These are phyloP conservation scores for Lysandra coridon DNA, from an alignment of 2,888 invertebrate species.

Conservation along the genomic window DNA sequence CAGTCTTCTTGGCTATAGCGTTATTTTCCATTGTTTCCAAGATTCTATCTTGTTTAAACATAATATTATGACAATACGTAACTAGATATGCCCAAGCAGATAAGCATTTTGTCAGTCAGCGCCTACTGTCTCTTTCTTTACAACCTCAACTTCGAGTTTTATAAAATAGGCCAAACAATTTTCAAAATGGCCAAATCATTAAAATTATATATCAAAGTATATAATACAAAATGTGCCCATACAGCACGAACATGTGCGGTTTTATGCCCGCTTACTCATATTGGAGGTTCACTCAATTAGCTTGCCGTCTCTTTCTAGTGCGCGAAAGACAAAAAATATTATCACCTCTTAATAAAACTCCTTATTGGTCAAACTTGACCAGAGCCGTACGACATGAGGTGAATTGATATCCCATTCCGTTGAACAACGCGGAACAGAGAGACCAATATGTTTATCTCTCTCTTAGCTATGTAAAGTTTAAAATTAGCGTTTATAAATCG, in stretches of 20 bases:
- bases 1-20: background rate
- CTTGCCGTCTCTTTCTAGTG: too few species aligned
- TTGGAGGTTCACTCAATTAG: too few species aligned
- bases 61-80: background rate
- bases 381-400: background rate
- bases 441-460: background rate
- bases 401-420: background rate
- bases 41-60: background rate
- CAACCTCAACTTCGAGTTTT: background rate
- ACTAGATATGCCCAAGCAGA: constrained; percentile 2
- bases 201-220: background rate
- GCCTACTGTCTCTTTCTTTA: background rate
- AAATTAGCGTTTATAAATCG: background rate
- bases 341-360: background rate
- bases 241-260: background rate
- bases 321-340: background rate
- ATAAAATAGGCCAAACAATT: background rate
- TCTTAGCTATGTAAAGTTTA: background rate
- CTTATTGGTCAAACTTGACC: background rate
- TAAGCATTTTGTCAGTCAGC: background rate
- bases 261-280: background rate
- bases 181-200: background rate
- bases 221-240: background rate
- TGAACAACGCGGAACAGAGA: background rate
- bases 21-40: background rate